These are phyloP conservation scores for Caenorhabditis sp. DNA, from an alignment of 2,888 invertebrate genomes.

Conservation along the genomic window DNA sequence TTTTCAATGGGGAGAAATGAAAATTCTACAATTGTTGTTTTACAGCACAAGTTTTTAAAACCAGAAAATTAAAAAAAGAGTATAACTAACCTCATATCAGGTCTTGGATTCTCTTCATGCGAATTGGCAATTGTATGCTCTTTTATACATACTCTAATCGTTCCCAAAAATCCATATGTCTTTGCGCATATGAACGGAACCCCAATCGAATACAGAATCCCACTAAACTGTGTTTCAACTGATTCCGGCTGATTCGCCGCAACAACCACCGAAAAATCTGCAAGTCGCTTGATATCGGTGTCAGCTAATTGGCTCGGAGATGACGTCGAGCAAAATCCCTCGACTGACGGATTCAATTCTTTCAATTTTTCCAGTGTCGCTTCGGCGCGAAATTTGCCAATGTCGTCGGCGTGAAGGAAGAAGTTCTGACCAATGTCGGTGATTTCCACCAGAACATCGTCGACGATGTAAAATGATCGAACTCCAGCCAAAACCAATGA, in stretches of 20 bases:
- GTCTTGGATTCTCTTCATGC: conserved; percentile 92
- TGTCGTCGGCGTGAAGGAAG: conserved; percentile 84
- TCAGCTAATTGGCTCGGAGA: conserved; percentile 9
- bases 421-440: conserved; percentile 79
- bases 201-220: conserved; percentile 47
- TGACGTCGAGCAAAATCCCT: conserved; percentile 35
- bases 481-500: conserved; percentile 89
- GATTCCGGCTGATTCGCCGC: conserved; percentile 82
- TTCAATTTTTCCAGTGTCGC: conserved; percentile 50
- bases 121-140: conserved; percentile 82
- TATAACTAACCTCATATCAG: conserved; percentile 77
- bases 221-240: conserved; percentile 58
- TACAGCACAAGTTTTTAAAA: too few species aligned
- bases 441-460: conserved; percentile 67
- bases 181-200: conserved; percentile 63
- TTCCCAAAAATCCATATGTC: conserved; percentile 90
- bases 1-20: not conserved
- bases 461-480: conserved; percentile 72
- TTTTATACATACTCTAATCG: conserved; percentile 71
- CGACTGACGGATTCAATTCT: conserved; percentile 65
- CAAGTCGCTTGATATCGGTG: conserved; percentile 8
- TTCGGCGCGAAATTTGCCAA: conserved; percentile 76
- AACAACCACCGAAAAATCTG: conserved; percentile 80
- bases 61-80: too few species aligned
- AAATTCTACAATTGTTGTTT: not conserved